Evolutionary conservation across 2,797 vertebrate genomes (phyloP).

Genomic region (Pelodytes ibericus): DNA sequence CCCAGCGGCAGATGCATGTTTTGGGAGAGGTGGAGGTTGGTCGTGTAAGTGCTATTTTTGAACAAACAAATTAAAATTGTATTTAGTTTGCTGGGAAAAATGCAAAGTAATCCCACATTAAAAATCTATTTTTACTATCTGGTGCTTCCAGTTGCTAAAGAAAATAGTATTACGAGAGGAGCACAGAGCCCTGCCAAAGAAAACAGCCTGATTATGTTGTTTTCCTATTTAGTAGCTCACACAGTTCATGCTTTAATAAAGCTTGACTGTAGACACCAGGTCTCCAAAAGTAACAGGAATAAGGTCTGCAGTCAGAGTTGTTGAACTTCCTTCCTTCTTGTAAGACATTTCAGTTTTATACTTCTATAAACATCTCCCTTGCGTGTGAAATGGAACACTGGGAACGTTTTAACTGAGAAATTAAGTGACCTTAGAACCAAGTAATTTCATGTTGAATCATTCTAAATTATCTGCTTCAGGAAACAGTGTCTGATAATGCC

Average conservation of each 20-base stretch:
- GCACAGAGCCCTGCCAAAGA: background rate
- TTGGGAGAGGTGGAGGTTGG: too few relatives aligned
- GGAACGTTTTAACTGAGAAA: too few relatives aligned
- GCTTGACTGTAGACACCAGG: background rate
- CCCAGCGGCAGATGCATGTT: too few relatives aligned
- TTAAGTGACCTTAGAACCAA: too few relatives aligned
- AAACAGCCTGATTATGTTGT: background rate
- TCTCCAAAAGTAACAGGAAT: background rate
- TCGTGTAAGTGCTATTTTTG: too few relatives aligned
- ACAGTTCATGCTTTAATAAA: background rate
- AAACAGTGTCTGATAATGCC: too few relatives aligned
- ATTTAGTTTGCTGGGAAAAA: slow-evolving; percentile 1
- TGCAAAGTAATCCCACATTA: background rate
- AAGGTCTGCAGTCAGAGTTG: background rate
- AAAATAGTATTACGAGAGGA: background rate
- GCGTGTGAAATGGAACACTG: too few relatives aligned
- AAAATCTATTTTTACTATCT: background rate
- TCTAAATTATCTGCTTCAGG: too few relatives aligned
- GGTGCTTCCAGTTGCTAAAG: background rate
- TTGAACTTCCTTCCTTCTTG: background rate
- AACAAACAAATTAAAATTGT: too few relatives aligned
- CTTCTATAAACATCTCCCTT: too few relatives aligned
- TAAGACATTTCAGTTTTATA: background rate
- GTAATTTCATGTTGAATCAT: too few relatives aligned
- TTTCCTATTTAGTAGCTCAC: background rate